Evolutionary conservation across 2,888 invertebrate species (phyloP).

Genomic region (Epinotia bilunana): DNA sequence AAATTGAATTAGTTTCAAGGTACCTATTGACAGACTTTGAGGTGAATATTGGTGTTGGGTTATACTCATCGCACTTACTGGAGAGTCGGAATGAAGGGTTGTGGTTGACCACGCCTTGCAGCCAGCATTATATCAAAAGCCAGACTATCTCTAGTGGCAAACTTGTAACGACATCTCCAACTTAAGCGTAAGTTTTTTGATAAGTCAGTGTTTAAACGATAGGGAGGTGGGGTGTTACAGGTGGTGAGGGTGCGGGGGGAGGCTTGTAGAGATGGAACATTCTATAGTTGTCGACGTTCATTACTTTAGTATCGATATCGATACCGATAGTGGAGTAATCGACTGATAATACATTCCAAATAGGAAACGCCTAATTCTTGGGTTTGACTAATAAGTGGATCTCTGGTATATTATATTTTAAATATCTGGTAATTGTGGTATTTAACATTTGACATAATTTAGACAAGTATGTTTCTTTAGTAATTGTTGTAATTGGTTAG

Average conservation of each 20-base stretch:
- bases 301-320: constrained; percentile 12
- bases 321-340: not conserved
- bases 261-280: constrained; percentile 59
- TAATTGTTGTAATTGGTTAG: too few species aligned
- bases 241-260: constrained; percentile 73
- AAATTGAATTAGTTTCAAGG: not conserved
- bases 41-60: not conserved
- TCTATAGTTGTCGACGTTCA: constrained; percentile 52
- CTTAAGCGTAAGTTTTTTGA: constrained; percentile 84
- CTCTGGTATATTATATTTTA: too few species aligned
- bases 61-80: not conserved
- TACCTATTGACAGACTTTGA: not conserved
- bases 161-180: constrained; percentile 76
- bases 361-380: too few species aligned
- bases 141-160: constrained; percentile 60
- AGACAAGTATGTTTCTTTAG: too few species aligned
- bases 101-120: not conserved
- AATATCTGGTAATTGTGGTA: too few species aligned
- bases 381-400: too few species aligned
- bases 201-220: constrained; percentile 83
- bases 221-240: constrained; percentile 77
- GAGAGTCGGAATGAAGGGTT: not conserved
- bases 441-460: too few species aligned
- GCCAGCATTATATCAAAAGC: constrained; percentile 4
- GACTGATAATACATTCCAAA: too few species aligned